Percentiles rank a stretch among this genome's conserved stretches.
Conservation (phyloP, 2,113 vertebrate genomes). For the Ptyas mucosa region DNA sequence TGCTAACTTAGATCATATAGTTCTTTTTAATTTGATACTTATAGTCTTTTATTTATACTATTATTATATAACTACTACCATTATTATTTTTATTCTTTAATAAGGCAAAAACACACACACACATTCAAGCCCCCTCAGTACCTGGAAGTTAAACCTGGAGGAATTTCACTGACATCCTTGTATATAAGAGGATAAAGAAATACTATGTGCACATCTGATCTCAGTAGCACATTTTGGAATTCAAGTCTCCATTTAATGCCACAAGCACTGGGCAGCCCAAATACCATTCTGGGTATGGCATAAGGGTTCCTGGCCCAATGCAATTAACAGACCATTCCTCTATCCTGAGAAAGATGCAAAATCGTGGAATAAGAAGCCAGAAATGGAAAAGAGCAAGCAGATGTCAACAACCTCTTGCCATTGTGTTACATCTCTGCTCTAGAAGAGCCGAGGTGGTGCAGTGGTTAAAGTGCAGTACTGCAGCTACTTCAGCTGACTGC, state of each 20-base stretch:
- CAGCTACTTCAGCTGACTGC: too few species aligned
- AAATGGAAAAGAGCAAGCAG: not conserved
- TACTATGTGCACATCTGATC: too few species aligned
- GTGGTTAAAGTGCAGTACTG: too few species aligned
- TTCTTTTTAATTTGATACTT: not conserved
- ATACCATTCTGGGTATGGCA: not conserved
- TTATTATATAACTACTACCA: not conserved
- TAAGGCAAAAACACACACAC: not conserved
- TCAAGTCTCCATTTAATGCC: not conserved
- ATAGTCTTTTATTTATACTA: not conserved
- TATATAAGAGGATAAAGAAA: not conserved
- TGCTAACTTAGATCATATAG: not conserved
- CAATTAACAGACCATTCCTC: not conserved
- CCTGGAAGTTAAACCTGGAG: not conserved
- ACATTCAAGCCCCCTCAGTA: not conserved
- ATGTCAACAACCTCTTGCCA: not conserved
- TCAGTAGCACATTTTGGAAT: not conserved
- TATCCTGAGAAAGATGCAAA: not conserved
- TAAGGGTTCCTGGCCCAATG: not conserved
- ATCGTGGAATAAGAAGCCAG: too few species aligned
- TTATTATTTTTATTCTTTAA: not conserved
- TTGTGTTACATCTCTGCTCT: not conserved
- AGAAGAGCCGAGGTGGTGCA: too few species aligned
- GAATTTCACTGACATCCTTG: not conserved
- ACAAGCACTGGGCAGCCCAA: not conserved